These are phyloP conservation scores for Gallinago paraguaiae DNA, from an alignment of 2,113 vertebrate genomes.

Conservation along the genomic window DNA sequence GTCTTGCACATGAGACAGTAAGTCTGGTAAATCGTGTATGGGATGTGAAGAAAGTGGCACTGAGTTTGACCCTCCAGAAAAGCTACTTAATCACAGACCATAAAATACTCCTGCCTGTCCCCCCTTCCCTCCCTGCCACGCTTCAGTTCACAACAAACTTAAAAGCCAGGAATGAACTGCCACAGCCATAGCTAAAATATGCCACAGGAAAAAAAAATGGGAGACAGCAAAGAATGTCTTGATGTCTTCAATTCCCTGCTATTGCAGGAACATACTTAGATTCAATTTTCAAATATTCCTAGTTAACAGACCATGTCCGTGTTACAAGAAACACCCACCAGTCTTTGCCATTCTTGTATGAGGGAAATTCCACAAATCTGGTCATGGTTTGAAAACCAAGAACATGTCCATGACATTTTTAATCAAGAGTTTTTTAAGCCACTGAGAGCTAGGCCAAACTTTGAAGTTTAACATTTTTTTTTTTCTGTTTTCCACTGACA, in stretches of 20 bases:
- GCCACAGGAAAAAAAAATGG: not conserved
- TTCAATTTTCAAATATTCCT: constrained; percentile 1
- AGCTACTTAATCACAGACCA: not conserved
- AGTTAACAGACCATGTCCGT: not conserved
- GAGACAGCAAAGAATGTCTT: not conserved
- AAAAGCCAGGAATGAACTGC: not conserved
- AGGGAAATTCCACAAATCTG: not conserved
- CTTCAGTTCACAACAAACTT: not conserved
- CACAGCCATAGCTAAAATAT: not conserved
- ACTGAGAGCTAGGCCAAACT: not conserved
- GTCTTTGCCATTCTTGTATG: not conserved
- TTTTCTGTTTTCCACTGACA: not conserved
- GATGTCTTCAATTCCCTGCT: not conserved
- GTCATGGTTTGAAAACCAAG: not conserved
- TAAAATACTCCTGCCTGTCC: not conserved
- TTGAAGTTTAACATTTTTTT: not conserved
- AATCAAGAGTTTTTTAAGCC: not conserved
- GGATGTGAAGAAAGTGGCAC: no score
- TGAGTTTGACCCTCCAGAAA: not conserved
- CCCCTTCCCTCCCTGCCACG: no score
- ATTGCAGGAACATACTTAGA: not conserved
- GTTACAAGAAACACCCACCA: constrained; percentile 1
- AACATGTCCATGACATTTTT: not conserved
- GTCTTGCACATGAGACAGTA: not conserved
- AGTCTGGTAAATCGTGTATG: not conserved